Evolutionary conservation across 2,888 invertebrate genomes (phyloP).

Genomic region (Polyommatus iphigenia): DNA sequence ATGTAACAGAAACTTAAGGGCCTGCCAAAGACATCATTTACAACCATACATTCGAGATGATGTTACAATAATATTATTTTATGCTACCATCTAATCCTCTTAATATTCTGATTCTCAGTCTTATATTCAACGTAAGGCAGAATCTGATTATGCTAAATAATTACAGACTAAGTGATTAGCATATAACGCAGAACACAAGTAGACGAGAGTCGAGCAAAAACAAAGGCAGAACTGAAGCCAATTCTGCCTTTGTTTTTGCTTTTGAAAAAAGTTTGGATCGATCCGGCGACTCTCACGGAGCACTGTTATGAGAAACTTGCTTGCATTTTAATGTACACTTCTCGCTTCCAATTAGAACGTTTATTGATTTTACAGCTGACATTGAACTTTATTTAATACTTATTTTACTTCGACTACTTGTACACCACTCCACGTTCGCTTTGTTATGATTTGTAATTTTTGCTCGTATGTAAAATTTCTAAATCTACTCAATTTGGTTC

Average conservation of each 20-base stretch:
- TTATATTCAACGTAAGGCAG: neutral
- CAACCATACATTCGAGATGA: neutral
- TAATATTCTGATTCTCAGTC: neutral
- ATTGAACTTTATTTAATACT: constrained; percentile 32
- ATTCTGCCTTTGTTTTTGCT: no score
- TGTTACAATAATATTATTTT: neutral
- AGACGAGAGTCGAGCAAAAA: constrained; percentile 48
- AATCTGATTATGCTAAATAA: neutral
- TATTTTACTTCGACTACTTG: neutral
- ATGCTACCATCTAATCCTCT: neutral
- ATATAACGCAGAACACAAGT: constrained; percentile 37
- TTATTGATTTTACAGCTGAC: constrained; percentile 34
- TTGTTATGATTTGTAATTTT: neutral
- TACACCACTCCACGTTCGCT: neutral
- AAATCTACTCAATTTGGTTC: no score
- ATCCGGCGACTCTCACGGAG: constrained; percentile 46
- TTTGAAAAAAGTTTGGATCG: constrained; percentile 67
- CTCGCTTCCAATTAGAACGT: constrained; percentile 36
- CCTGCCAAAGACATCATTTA: neutral
- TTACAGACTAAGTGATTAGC: neutral
- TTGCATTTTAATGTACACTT: constrained; percentile 41
- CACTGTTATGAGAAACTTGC: constrained; percentile 42
- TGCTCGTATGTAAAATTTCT: no score
- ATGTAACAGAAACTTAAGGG: neutral
- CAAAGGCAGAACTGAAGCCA: constrained; percentile 52